These are phyloP conservation scores for Nasonia oneida DNA, from an alignment of 2,888 invertebrate genomes.

Conservation along the genomic window DNA sequence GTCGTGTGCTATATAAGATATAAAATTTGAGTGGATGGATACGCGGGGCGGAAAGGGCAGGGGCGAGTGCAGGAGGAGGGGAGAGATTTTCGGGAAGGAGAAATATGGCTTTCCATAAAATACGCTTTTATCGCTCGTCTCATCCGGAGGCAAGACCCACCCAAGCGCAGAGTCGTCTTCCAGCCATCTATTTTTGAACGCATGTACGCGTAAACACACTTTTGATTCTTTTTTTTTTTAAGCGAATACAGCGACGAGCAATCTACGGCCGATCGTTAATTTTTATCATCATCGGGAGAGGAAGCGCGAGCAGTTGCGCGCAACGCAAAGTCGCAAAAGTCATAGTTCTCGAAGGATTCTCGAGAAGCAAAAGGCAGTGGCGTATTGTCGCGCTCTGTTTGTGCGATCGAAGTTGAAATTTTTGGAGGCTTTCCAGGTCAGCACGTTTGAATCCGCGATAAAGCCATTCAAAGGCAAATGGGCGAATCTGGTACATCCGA, in stretches of 20 bases:
- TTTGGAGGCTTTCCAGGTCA: constrained; percentile 52
- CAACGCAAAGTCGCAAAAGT: not conserved
- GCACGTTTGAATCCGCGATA: constrained; percentile 30
- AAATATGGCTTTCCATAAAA: constrained; percentile 12
- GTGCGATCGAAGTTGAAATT: not conserved
- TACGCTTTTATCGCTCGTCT: not conserved
- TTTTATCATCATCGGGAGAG: not conserved
- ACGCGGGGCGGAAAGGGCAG: not conserved
- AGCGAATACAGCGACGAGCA: not conserved
- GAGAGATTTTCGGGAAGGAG: not conserved
- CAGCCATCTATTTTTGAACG: not conserved
- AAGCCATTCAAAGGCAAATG: constrained; percentile 39
- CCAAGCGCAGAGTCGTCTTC: not conserved
- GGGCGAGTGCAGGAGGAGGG: not conserved
- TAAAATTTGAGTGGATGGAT: not conserved
- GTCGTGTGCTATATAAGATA: not conserved
- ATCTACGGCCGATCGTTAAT: not conserved
- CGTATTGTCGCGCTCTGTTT: constrained; percentile 23
- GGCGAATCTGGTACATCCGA: not conserved
- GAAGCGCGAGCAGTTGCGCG: not conserved
- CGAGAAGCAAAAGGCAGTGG: not conserved
- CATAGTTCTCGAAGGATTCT: not conserved
- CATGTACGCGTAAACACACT: not conserved
- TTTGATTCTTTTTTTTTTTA: not conserved
- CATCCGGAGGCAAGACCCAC: not conserved